Evolutionary conservation across 1,140 invertebrate genomes (phyloP).

Genomic region (Macrocentrus cingulum): DNA sequence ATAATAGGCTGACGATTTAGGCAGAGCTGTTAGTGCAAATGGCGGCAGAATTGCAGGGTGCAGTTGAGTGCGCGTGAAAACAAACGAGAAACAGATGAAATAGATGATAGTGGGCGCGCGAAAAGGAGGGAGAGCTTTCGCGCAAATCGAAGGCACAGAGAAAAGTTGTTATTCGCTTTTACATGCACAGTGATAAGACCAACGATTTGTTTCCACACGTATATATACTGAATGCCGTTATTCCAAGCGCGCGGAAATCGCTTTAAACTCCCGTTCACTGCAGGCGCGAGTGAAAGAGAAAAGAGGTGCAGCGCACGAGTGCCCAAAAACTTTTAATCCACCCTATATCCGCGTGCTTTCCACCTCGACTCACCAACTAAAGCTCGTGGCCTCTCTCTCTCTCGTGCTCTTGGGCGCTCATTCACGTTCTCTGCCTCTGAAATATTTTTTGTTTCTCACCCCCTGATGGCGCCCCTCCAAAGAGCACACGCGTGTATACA

Average conservation of each 20-base stretch:
- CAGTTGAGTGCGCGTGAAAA: constrained; percentile 10
- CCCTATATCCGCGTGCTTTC: constrained; percentile 12
- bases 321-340: constrained; percentile 16
- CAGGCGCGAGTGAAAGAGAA: not conserved
- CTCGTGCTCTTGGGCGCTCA: too few species aligned
- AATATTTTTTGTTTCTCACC: too few species aligned
- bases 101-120: constrained; percentile 23
- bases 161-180: constrained; percentile 49
- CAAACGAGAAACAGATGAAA: constrained; percentile 6
- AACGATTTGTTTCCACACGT: constrained; percentile 48
- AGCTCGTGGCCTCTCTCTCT: too few species aligned
- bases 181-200: constrained; percentile 48
- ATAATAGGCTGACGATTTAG: constrained; percentile 14
- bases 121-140: constrained; percentile 9
- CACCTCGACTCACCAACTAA: constrained; percentile 2
- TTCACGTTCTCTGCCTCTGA: too few species aligned
- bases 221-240: constrained; percentile 2
- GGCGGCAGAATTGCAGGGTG: constrained; percentile 18
- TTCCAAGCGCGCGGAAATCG: constrained; percentile 23
- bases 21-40: constrained; percentile 12
- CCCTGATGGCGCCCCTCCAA: too few species aligned
- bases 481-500: too few species aligned
- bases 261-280: constrained; percentile 33
- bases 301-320: not conserved
- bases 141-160: constrained; percentile 25